Evolutionary conservation across 2,888 invertebrate genomes (phyloP), one percentile per base, ranked within the genome.

Genomic region (Tiliacea citrago): DNA sequence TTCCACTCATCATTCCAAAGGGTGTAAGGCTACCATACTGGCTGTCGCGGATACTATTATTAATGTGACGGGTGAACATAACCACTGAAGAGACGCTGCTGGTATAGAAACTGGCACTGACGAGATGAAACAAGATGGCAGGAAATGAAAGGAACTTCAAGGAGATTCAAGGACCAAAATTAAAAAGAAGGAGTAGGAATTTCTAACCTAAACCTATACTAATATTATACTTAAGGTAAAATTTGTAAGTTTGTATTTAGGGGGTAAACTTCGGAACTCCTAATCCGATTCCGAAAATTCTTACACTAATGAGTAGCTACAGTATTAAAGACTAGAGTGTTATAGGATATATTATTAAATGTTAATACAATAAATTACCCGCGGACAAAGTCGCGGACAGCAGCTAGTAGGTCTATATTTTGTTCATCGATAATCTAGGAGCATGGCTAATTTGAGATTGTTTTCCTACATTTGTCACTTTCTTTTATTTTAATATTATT

Each of bases 1-100:
- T 39, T 75, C 82, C 12, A 79, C 74, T 42, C 84, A 83, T 55
- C 80, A 85, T 24, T 39, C 35, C 8, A 85, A 83, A 72, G 73
- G 75, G 1, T 84, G 85, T 45, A 79, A 66, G 35, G 86, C 86
- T 18, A 45, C 60, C 7, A 76, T 85, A 10, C 58, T 77, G 24
- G 29, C 10, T 13, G 7, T 85, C 0, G 57, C 35, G 2, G 42
- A 62, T 0, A 24, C 7, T 8, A 58, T 69, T 13, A n/a, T 82
- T 13, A 4, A 9, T 5, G 18, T 77, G 21, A 24, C 13, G 0
- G 12, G 39, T 0, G 18, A 61, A n/a, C 82, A 84, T 58, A 82
- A 82, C 39, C 84, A 82, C 18, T 70, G 58, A 61, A 7, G 16
- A 24, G 10, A 24, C 4, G 1, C 3, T 4, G 6, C 18, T 55